phyloP scores from a whole-genome alignment of 1,140 invertebrate genomes.

The Diabrotica virgifera region DNA sequence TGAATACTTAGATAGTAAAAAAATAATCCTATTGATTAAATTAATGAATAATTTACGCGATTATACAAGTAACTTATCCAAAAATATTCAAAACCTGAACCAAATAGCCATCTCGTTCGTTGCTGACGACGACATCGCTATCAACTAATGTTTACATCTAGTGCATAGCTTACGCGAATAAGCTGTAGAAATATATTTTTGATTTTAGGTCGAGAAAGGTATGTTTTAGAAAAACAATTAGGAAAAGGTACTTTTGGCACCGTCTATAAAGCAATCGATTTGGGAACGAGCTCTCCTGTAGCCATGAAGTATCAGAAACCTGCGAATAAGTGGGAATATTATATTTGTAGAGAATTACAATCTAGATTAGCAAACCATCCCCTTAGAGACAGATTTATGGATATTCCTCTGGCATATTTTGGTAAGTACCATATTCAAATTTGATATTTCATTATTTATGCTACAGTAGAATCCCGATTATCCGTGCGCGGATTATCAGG shows the following conservation, averaged over 20 bases:
- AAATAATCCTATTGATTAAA: too few species aligned
- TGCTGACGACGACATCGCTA: too few species aligned
- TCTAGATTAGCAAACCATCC: conserved; percentile 62
- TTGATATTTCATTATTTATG: not conserved
- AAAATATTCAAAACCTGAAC: too few species aligned
- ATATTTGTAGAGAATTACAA: conserved; percentile 74
- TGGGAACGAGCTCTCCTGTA: conserved; percentile 58
- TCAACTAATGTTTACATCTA: too few species aligned
- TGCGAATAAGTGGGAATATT: conserved; percentile 77
- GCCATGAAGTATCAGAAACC: conserved; percentile 76
- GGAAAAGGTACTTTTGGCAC: conserved; percentile 74
- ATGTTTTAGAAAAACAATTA: conserved; percentile 66
- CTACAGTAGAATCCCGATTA: too few species aligned
- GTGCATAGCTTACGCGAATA: too few species aligned
- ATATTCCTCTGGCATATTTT: conserved; percentile 43
- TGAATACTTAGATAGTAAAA: too few species aligned
- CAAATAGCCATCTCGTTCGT: too few species aligned
- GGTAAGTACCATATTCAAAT: conserved; percentile 33
- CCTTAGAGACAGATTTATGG: conserved; percentile 58
- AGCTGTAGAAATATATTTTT: not conserved
- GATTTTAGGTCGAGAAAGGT: conserved; percentile 54
- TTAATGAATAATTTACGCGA: too few species aligned
- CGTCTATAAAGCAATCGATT: conserved; percentile 62
- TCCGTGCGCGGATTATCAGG: too few species aligned
- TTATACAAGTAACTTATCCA: too few species aligned